Evolutionary conservation across 2,797 vertebrate genomes (phyloP).

Genomic region (Phoebastria nigripes): DNA sequence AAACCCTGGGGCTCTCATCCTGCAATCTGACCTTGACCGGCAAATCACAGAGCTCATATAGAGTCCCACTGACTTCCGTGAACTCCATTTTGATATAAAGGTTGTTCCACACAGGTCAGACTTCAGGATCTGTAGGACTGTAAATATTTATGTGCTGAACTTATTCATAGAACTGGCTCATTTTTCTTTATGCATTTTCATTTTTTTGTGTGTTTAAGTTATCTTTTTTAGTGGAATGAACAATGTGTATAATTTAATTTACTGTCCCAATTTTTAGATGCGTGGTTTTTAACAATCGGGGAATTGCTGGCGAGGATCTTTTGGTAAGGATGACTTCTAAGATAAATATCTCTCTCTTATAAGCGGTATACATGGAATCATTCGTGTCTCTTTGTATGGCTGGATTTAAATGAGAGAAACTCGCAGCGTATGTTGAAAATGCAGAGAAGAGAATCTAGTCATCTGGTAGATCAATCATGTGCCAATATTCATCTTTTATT

Average conservation of each 20-base stretch:
- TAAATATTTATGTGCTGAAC: background rate
- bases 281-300: slow-evolving; percentile 96
- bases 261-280: slow-evolving; percentile 82
- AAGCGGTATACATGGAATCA: background rate
- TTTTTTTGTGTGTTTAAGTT: background rate
- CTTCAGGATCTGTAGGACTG: background rate
- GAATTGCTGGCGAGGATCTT: slow-evolving; percentile 91
- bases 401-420: background rate
- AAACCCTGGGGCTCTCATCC: background rate
- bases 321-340: slow-evolving; percentile 83
- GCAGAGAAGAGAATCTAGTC: background rate
- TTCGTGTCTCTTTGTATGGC: background rate
- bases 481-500: background rate
- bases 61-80: background rate
- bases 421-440: background rate
- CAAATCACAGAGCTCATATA: background rate
- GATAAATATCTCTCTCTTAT: background rate
- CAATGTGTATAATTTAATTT: background rate
- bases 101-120: background rate
- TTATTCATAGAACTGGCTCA: background rate
- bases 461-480: background rate
- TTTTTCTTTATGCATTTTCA: background rate
- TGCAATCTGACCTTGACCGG: background rate
- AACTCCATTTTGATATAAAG: background rate
- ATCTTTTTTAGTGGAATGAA: background rate